Evolutionary conservation across 2,888 invertebrate genomes (phyloP), one percentile per base, ranked within the genome.

Genomic region (Pseudoips prasinana): DNA sequence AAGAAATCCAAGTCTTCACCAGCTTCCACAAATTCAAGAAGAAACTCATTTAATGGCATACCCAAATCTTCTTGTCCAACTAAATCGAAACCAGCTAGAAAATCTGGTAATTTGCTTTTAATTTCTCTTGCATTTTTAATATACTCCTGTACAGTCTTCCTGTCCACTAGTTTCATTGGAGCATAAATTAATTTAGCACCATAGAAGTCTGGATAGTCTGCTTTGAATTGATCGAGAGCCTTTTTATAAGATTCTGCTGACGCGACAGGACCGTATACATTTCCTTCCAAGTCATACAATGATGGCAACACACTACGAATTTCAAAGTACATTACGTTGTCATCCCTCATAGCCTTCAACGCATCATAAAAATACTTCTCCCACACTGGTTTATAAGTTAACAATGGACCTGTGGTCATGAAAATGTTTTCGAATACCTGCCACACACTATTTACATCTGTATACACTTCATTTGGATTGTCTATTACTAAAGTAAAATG

Each of bases 51-150:
- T 0, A 93, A 73, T 0, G 94, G 92, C 9, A 76, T 64, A 0
- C 95, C 94, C 33, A 90, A 75, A 58, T 96, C 95, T 74, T 96
- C 96, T 61, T 94, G 94, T 0, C 95, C 95, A 0, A 95, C 95
- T 38, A 96, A 85, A 82, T 96, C 96, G 46, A 95, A 95, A 7
- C 95, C 96, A 7, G 92, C 93, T 7, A 95, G 72, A 49, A 94
- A 93, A 37, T 91, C 83, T 0, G 95, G 94, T 57, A 91, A 89
- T 22, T 64, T 62, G 0, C 54, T 64, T 62, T 91, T 87, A n/a
- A 92, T 68, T 46, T 64, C 46, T 35, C 56, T 72, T 0, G 85
- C 82, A n/a, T 50, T 79, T 36, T 65, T 43, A 8, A 92, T 64
- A 55, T 92, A 92, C 0, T 73, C 57, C 0, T 76, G 64, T 0